These are phyloP conservation scores for Blera fallax DNA, from an alignment of 2,888 invertebrate species.

Conservation along the genomic window DNA sequence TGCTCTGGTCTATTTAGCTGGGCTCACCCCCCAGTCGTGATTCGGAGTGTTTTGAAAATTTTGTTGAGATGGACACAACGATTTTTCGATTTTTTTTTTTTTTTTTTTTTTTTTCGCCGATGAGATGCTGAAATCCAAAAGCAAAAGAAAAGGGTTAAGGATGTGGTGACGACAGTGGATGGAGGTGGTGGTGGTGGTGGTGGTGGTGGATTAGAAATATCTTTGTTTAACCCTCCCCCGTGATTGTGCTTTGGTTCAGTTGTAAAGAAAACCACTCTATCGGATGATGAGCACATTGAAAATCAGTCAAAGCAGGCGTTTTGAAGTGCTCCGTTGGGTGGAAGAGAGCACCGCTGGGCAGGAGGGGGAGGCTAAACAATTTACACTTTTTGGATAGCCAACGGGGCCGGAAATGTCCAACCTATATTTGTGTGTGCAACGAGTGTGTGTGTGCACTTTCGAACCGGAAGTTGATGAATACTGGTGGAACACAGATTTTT, in stretches of 20 bases:
- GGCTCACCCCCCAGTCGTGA: background rate
- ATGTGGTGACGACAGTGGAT: slow-evolving; percentile 12
- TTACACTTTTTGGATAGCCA: slow-evolving; percentile 47
- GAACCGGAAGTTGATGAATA: slow-evolving; percentile 58
- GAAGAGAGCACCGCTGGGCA: slow-evolving; percentile 1
- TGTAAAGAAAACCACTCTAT: slow-evolving; percentile 70
- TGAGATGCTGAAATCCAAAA: slow-evolving; percentile 46
- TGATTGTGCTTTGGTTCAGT: slow-evolving; percentile 67
- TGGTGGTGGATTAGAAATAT: slow-evolving; percentile 58
- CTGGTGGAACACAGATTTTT: background rate
- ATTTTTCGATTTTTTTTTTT: background rate
- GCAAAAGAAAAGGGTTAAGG: slow-evolving; percentile 66
- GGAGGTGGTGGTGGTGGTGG: background rate
- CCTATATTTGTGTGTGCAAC: slow-evolving; percentile 52
- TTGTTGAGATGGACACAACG: slow-evolving; percentile 53
- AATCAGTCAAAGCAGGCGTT: slow-evolving; percentile 70
- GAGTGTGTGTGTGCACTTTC: background rate
- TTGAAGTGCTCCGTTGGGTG: slow-evolving; percentile 66
- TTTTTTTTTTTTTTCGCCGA: background rate
- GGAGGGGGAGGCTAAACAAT: slow-evolving; percentile 21
- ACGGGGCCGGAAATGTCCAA: slow-evolving; percentile 65
- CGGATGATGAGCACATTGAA: slow-evolving; percentile 73
- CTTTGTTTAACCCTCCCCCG: slow-evolving; percentile 61
- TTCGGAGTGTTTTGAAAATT: slow-evolving; percentile 18
- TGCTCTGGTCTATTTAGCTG: slow-evolving; percentile 2